Evolutionary conservation across 2,113 vertebrate species (phyloP).

Genomic region (Chamaetylas fuelleborni): DNA sequence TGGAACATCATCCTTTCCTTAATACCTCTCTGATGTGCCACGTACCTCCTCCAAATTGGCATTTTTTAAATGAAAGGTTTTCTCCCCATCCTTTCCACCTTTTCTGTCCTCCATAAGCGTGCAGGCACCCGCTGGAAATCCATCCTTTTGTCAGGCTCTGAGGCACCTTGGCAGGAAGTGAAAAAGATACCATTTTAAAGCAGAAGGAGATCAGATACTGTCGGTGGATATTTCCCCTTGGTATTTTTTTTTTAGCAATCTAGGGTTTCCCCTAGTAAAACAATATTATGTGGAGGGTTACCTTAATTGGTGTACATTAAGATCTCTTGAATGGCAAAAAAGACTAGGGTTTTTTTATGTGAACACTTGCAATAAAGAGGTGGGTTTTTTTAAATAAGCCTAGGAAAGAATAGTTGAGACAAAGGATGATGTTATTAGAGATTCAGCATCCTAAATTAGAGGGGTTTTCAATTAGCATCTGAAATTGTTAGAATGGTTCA

Average conservation of each 20-base stretch:
- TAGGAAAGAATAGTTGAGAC: background rate
- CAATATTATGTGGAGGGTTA: background rate
- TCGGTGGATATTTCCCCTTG: background rate
- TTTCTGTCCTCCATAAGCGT: fast-evolving
- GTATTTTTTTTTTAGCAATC: background rate
- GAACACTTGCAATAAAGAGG: background rate
- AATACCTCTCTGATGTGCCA: background rate
- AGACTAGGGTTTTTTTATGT: fast-evolving
- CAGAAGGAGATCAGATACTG: background rate
- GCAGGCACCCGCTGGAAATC: background rate
- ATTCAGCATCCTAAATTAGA: background rate
- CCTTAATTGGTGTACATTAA: background rate
- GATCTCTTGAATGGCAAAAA: background rate
- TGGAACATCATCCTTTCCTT: background rate
- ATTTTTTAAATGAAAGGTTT: background rate
- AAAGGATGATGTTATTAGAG: background rate
- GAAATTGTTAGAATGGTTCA: background rate
- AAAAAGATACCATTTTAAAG: background rate
- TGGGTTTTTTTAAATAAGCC: background rate
- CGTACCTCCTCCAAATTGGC: fast-evolving
- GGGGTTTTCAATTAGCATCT: background rate
- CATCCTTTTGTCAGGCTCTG: background rate
- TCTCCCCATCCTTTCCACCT: background rate
- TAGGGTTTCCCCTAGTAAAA: background rate
- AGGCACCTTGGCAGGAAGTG: background rate